Base-by-base conservation (phyloP, 2,797 vertebrate species). In the Harpagifer antarcticus region DNA sequence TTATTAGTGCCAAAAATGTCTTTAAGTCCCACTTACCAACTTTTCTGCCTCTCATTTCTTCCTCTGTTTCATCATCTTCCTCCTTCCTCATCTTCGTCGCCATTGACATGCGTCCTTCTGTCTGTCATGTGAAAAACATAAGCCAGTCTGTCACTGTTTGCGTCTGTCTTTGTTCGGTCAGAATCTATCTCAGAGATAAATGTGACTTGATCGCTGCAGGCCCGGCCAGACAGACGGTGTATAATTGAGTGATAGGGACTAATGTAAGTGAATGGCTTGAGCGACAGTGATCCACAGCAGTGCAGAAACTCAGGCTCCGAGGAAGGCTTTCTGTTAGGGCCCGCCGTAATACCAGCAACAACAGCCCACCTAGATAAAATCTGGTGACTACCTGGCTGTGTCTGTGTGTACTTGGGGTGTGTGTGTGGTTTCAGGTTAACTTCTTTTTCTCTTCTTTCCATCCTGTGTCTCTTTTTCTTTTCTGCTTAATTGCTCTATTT, bases 201-300 rank as follows among this genome's bases (percentile, higher is more conserved):
- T 86, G 84, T 88, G 88, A 92, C 75, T 78, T 78, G 87, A 87
- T 86, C 61, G 69, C 86, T 84, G 75, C 79, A 81, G 84, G 86
- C 76, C 64, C 50, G 5, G 70, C 54, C 85, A 87, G 77, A 82
- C 85, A 89, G 76, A 76, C 85, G 72, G 70, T 79, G 71, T 89
- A 83, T 88, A 89, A 91, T 85, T 83, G 88, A 91, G 87, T 87
- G 89, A 91, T 84, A 76, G 86, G 72, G 82, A 80, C 82, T 78
- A 88, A 92, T 88, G 81, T 81, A 85, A 89, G 86, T 81, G 79
- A 89, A 88, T 81, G 77, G 76, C 72, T 88, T 45, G 64, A 86
- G 79, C 57, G 48, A 78, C 71, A 86, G 68, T 86, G 83, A 88
- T 90, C 74, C 65, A 57, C 68, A 56, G 67, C 74, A 63, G 76